A percentile compares a stretch with the other conserved stretches of the same genome.
These are phyloP conservation scores for Chrysocyon brachyurus DNA, from an alignment of 2,797 vertebrate genomes.

Conservation along the genomic window DNA sequence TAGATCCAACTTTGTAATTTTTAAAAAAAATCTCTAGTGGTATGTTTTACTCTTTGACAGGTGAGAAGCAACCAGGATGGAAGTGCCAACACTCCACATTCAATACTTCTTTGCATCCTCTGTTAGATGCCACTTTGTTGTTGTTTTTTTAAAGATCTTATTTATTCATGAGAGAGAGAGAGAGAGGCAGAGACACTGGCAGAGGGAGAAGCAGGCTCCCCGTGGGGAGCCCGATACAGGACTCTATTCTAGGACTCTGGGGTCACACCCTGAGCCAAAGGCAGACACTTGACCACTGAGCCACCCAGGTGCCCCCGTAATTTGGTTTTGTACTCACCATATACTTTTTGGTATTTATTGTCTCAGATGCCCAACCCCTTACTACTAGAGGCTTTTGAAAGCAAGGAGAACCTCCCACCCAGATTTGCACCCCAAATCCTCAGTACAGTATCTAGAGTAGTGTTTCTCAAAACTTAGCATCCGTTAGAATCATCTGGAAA, in stretches of 20 bases:
- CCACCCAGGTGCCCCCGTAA: background rate
- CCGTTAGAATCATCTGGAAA: background rate
- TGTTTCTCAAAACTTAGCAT: background rate
- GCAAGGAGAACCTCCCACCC: background rate
- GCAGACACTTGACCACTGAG: no score
- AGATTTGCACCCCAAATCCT: background rate
- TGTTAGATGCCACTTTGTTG: background rate
- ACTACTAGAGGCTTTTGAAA: constrained; percentile 19
- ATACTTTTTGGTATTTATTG: constrained; percentile 20
- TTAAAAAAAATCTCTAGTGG: background rate
- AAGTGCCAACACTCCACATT: background rate
- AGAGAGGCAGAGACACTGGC: no score
- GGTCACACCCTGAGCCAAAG: no score
- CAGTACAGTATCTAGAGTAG: background rate
- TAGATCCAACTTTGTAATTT: background rate
- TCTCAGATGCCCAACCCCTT: background rate
- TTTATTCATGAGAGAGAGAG: no score
- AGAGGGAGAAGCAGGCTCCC: no score
- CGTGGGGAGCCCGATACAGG: no score
- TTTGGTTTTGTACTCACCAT: background rate
- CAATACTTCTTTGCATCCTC: background rate
- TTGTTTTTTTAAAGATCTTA: no score
- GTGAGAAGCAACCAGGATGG: background rate
- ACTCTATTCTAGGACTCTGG: no score
- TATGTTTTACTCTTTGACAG: constrained; percentile 17